phyloP scores from a whole-genome alignment of 2,113 vertebrate genomes.

The Clinocottus analis region DNA sequence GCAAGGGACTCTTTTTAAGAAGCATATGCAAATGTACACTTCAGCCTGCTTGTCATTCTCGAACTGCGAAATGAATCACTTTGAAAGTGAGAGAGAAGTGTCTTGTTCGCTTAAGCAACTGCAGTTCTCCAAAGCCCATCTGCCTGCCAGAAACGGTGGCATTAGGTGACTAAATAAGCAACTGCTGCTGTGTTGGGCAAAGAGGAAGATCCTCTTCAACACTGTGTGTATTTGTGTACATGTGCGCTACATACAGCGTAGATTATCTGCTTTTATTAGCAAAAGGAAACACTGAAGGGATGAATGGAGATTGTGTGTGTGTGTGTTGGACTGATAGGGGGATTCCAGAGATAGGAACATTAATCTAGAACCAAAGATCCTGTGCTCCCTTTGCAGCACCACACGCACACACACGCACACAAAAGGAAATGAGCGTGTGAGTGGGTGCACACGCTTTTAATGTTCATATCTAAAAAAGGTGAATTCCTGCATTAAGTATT shows the following conservation, averaged over 20 bases:
- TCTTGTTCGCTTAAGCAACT: constrained; percentile 69
- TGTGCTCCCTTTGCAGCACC: constrained; percentile 56
- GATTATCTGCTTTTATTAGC: constrained; percentile 70
- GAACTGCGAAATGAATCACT: constrained; percentile 72
- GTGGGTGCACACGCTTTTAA: constrained; percentile 42
- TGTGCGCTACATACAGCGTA: constrained; percentile 39
- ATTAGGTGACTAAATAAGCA: constrained; percentile 78
- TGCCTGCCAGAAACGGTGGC: constrained; percentile 73
- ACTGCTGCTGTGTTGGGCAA: constrained; percentile 77
- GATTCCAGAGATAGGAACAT: constrained; percentile 75
- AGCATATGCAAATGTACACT: constrained; percentile 64
- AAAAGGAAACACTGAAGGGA: constrained; percentile 71
- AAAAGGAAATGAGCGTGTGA: constrained; percentile 65
- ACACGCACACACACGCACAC: constrained; percentile 16
- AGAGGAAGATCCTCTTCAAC: constrained; percentile 74
- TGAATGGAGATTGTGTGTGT: constrained; percentile 56
- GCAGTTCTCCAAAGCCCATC: constrained; percentile 75
- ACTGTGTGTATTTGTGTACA: constrained; percentile 44
- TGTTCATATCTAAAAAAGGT: constrained; percentile 37
- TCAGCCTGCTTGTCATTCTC: constrained; percentile 61
- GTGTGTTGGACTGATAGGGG: constrained; percentile 71
- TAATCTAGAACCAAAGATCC: constrained; percentile 70
- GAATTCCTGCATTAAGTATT: constrained; percentile 40
- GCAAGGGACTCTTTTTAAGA: constrained; percentile 40
- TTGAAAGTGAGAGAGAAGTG: constrained; percentile 69